A percentile compares a stretch with the other conserved stretches of the same genome.
Evolutionary conservation across 2,888 invertebrate species (phyloP).

Genomic region (Nebria salina): DNA sequence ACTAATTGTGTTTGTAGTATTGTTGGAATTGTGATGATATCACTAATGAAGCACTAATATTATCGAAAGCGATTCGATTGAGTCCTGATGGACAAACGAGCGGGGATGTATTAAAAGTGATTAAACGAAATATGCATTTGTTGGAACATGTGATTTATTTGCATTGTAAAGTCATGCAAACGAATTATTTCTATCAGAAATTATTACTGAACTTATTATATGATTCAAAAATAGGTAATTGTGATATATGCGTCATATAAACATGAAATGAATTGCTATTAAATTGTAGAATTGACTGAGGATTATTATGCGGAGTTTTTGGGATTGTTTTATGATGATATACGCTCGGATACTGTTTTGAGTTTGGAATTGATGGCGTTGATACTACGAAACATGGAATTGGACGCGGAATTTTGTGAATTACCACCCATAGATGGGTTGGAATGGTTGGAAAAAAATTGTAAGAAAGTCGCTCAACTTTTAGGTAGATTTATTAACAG

Average conservation of each 20-base stretch:
- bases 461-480: constrained; percentile 62
- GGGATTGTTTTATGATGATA: not conserved
- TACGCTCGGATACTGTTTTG: not conserved
- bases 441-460: constrained; percentile 69
- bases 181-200: constrained; percentile 26
- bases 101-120: not conserved
- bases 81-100: too few species aligned
- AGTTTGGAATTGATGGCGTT: constrained; percentile 9
- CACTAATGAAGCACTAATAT: constrained; percentile 26
- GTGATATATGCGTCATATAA: not conserved
- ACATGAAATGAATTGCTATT: not conserved
- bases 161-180: constrained; percentile 1
- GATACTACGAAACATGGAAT: constrained; percentile 53
- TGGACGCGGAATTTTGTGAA: constrained; percentile 64
- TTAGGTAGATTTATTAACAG: constrained; percentile 70
- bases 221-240: constrained; percentile 18
- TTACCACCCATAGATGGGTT: constrained; percentile 65
- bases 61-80: constrained; percentile 24
- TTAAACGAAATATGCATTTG: constrained; percentile 28
- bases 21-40: constrained; percentile 24
- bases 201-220: constrained; percentile 30
- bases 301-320: not conserved
- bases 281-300: not conserved
- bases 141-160: constrained; percentile 20
- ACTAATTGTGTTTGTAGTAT: constrained; percentile 6